Conservation (phyloP, 2,888 invertebrate genomes). For the Monoplex corrugatus region DNA sequence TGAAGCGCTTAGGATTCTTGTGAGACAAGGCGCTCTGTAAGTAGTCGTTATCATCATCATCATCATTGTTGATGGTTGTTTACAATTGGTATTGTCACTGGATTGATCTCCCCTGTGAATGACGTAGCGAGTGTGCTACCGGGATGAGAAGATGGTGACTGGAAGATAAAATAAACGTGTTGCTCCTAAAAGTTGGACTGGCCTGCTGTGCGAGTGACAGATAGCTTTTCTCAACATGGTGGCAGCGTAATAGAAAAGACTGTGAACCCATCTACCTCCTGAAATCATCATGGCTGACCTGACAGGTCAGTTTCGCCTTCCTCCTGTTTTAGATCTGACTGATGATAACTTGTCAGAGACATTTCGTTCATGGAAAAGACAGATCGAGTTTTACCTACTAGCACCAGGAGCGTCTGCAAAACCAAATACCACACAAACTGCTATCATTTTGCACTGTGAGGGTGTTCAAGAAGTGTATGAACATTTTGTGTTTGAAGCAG, state of each 20-base stretch:
- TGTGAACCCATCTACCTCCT: background rate
- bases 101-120: too few relatives aligned
- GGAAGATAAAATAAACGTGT: too few relatives aligned
- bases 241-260: background rate
- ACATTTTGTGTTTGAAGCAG: background rate
- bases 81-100: too few relatives aligned
- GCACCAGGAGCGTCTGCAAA: background rate
- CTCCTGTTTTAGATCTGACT: background rate
- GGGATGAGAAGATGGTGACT: too few relatives aligned
- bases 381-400: background rate
- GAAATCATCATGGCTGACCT: background rate
- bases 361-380: background rate
- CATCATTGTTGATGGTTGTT: too few relatives aligned
- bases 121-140: too few relatives aligned
- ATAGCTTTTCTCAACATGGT: background rate
- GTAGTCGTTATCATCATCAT: too few relatives aligned
- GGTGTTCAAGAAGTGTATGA: background rate
- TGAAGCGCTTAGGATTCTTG: too few relatives aligned
- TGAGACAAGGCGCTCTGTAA: too few relatives aligned
- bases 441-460: background rate
- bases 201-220: too few relatives aligned
- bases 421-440: constrained; percentile 16
- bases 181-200: too few relatives aligned
- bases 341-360: background rate
- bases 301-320: background rate